A percentile compares a stretch with the other conserved stretches of the same genome.
Evolutionary conservation across 1,140 invertebrate genomes (phyloP).

Genomic region (Metopolophium dirhodum): DNA sequence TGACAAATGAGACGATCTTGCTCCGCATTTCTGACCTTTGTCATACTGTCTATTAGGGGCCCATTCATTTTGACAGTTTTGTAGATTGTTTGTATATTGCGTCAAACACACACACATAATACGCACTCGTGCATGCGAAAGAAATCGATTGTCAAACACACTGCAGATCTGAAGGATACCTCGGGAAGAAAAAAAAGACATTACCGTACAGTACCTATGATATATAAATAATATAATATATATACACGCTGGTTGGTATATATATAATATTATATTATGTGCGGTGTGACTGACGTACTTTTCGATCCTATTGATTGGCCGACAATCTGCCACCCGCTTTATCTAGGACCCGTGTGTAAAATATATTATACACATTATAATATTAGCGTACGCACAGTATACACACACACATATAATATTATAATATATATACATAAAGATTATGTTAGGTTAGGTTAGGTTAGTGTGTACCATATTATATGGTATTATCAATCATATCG

Average conservation of each 20-base stretch:
- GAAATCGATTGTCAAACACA: slow-evolving; percentile 8
- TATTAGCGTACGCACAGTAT: background rate
- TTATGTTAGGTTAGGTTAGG: too few relatives aligned
- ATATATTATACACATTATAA: background rate
- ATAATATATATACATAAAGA: background rate
- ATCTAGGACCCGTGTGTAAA: background rate
- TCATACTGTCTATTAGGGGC: background rate
- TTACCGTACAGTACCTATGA: background rate
- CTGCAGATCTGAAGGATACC: background rate
- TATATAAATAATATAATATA: background rate
- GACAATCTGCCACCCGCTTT: background rate
- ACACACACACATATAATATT: too few relatives aligned
- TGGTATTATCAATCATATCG: background rate
- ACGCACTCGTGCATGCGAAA: background rate
- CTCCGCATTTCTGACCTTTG: background rate
- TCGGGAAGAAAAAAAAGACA: background rate
- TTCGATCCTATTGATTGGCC: background rate
- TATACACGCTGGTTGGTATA: background rate
- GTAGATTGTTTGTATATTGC: background rate
- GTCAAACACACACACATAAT: background rate
- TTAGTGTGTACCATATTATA: background rate
- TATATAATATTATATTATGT: background rate
- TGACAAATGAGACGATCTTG: slow-evolving; percentile 7
- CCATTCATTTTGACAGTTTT: slow-evolving; percentile 13
- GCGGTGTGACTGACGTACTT: background rate